These are phyloP conservation scores for Rhynchophorus ferrugineus DNA, from an alignment of 1,140 invertebrate species.

Conservation along the genomic window DNA sequence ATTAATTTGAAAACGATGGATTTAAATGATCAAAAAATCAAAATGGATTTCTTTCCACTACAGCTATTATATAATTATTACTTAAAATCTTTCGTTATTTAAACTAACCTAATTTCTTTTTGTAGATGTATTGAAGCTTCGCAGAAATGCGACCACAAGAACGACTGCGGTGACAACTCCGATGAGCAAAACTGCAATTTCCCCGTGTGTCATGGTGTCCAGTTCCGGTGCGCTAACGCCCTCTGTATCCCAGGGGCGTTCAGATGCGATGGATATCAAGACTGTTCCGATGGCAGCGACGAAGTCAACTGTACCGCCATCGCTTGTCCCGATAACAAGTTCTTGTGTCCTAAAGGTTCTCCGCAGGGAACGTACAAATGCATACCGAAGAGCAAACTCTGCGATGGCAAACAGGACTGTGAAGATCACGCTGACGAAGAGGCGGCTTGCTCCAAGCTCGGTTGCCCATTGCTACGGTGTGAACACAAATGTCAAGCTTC, in stretches of 20 bases:
- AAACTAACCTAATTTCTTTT: too few species aligned
- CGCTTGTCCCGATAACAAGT: conserved; percentile 86
- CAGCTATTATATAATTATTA: too few species aligned
- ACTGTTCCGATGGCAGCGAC: conserved; percentile 81
- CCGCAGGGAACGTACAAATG: conserved; percentile 70
- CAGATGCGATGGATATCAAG: conserved; percentile 74
- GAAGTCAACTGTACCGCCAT: conserved; percentile 84
- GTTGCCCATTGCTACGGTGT: conserved; percentile 64
- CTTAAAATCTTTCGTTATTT: too few species aligned
- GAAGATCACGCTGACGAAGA: conserved; percentile 86
- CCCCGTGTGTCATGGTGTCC: conserved; percentile 78
- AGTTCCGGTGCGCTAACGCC: conserved; percentile 90
- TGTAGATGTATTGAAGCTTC: conserved; percentile 67
- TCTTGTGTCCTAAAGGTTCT: conserved; percentile 75
- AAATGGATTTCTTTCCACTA: too few species aligned
- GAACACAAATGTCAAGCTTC: conserved; percentile 86
- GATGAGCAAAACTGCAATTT: conserved; percentile 85
- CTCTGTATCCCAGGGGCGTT: conserved; percentile 82
- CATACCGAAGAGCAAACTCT: conserved; percentile 79
- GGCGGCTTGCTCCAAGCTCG: conserved; percentile 57
- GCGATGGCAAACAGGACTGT: conserved; percentile 85
- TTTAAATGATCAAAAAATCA: too few species aligned
- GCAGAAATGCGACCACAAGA: conserved; percentile 79
- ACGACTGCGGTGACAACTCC: conserved; percentile 84
- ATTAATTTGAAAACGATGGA: too few species aligned